Evolutionary conservation across 2,113 vertebrate genomes (phyloP).

Genomic region (Sakesphorus luctuosus): DNA sequence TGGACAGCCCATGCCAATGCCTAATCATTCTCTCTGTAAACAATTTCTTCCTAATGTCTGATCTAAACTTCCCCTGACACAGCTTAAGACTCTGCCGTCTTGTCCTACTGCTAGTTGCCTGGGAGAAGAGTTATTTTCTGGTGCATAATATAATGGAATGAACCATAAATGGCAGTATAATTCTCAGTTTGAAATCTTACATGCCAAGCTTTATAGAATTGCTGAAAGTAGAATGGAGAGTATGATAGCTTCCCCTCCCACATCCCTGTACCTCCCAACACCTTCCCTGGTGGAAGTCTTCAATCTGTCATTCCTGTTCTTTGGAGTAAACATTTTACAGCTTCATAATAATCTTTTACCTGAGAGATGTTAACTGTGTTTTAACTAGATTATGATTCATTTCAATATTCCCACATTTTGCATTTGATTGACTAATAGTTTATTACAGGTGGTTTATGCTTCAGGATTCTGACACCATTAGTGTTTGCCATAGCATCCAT

Average conservation of each 20-base stretch:
- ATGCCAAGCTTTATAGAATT: constrained; percentile 11
- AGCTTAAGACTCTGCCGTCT: too few species aligned
- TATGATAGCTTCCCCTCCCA: neutral
- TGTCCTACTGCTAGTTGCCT: too few species aligned
- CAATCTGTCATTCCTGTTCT: constrained; percentile 15
- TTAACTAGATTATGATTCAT: constrained; percentile 23
- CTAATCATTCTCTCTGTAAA: too few species aligned
- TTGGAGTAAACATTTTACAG: constrained; percentile 16
- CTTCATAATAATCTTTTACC: neutral
- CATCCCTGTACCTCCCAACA: neutral
- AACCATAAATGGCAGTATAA: constrained; percentile 37
- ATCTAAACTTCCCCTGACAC: too few species aligned
- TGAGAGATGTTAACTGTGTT: constrained; percentile 3
- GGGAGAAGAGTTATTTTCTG: neutral
- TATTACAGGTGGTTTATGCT: neutral
- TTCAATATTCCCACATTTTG: constrained; percentile 14
- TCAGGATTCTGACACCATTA: neutral
- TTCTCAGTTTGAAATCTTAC: neutral
- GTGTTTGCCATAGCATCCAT: neutral
- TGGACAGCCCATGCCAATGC: too few species aligned
- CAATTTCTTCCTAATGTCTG: too few species aligned
- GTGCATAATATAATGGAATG: neutral
- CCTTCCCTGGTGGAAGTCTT: neutral
- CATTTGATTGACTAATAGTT: neutral
- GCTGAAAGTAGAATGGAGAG: neutral